Evolutionary conservation across 2,113 vertebrate genomes (phyloP), one percentile per base, ranked within the genome.

Genomic region (Gavia stellata): DNA sequence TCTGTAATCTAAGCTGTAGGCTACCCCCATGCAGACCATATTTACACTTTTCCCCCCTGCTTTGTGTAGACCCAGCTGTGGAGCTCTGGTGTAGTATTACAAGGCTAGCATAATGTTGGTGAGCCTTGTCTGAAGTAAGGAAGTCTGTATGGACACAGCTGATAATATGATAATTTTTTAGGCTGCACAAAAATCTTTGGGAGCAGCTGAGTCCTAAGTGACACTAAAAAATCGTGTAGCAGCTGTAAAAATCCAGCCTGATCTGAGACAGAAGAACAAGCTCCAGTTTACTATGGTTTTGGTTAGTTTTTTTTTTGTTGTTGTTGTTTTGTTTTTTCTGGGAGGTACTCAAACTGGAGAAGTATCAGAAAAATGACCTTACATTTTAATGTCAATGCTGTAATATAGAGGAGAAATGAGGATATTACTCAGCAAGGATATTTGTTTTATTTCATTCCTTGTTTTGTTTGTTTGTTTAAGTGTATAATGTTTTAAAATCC

Each of bases 381-480:
- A 77, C 8, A 28, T 85, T 92, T 90, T 81, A 36, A 80, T 7
- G 14, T 67, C 38, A 45, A 9, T 49, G 7, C 18, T 94, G 18
- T 94, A 62, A 50, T 26, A 28, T 10, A 15, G 17, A 84, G 53
- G 59, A 85, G 66, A 70, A 92, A 68, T 56, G 14, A 92, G 49
- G 61, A 9, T 74, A 89, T 50, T 81, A 70, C 10, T 26, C 87
- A 71, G 42, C 84, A 94, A 91, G 47, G 47, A 83, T 81, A 50
- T 62, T 86, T 85, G 9, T 85, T 91, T 95, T 59, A 7, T 93
- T 96, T 97, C 19, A 74, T 72, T 89, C 61, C 45, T 94, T 36
- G 7, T 28, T 97, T 94, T 90, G 68, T 62, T 78, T 90, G 68
- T 62, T 78, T 66, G 14, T 56, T 91, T 94, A 89, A 85, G 20